A percentile compares a stretch with the other conserved stretches of the same genome.
phyloP scores from a whole-genome alignment of 2,797 vertebrate genomes.

The Micromesistius poutassou region DNA sequence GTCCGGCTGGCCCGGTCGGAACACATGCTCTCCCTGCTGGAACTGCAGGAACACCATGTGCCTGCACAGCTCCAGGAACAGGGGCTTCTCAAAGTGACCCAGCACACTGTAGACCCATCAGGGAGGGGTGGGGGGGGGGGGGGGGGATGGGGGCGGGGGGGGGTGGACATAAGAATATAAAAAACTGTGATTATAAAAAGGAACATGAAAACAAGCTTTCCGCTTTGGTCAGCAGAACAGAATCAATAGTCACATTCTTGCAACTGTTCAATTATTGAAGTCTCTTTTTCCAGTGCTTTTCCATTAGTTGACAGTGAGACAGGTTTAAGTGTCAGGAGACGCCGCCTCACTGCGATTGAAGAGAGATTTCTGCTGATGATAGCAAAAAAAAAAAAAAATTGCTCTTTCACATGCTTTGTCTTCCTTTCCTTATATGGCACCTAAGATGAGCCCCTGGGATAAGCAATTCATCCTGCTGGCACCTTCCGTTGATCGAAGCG shows the following conservation, averaged over 20 bases:
- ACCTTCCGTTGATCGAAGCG: too few relatives aligned
- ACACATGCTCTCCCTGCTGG: slow-evolving; percentile 89
- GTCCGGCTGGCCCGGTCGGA: slow-evolving; percentile 88
- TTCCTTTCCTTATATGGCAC: background rate
- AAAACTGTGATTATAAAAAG: too few relatives aligned
- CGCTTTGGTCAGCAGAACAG: background rate
- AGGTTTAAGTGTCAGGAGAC: background rate
- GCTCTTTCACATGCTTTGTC: background rate
- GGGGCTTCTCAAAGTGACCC: slow-evolving; percentile 95
- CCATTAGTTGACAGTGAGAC: background rate
- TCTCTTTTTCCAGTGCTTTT: background rate
- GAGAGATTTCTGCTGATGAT: background rate
- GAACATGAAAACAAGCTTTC: too few relatives aligned
- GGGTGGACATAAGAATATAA: too few relatives aligned
- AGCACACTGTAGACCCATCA: slow-evolving; percentile 76
- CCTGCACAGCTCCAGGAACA: slow-evolving; percentile 92
- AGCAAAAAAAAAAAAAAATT: too few relatives aligned
- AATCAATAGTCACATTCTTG: background rate
- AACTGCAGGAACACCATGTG: slow-evolving; percentile 93
- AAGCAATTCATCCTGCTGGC: too few relatives aligned
- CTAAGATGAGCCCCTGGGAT: background rate
- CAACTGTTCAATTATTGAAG: slow-evolving; percentile 4
- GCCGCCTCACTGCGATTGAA: background rate
- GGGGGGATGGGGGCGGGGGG: too few relatives aligned
- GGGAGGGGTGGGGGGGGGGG: too few relatives aligned